Conservation (phyloP, 37 sponge, comb jelly and placozoan species). For the Cladorhizidae sp. region DNA sequence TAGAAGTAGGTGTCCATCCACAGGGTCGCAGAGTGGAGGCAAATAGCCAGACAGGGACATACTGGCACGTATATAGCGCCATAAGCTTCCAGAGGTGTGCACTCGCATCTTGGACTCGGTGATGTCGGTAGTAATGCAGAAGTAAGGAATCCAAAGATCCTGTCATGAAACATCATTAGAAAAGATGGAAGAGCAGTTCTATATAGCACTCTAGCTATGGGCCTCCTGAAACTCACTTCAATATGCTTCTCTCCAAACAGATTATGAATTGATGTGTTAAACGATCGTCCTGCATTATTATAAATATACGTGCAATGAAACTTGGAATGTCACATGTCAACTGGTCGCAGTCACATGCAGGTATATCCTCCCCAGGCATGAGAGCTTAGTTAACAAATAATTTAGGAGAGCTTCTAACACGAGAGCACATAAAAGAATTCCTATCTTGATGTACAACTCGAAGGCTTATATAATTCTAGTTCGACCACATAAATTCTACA, state of each 20-base stretch:
- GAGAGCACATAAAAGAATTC: too few relatives aligned
- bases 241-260: constrained; percentile 89
- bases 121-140: constrained; percentile 93
- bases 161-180: too few relatives aligned
- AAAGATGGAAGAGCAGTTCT: neutral
- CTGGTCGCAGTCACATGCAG: too few relatives aligned
- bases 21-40: constrained; percentile 97
- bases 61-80: constrained; percentile 95
- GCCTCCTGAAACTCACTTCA: constrained; percentile 64
- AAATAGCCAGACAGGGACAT: constrained; percentile 97
- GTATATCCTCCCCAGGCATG: too few relatives aligned
- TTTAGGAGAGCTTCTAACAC: too few relatives aligned
- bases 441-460: too few relatives aligned
- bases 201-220: neutral
- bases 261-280: constrained; percentile 60
- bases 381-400: too few relatives aligned
- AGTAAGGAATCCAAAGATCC: constrained; percentile 98
- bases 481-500: too few relatives aligned
- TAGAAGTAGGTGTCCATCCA: constrained; percentile 94
- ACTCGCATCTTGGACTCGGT: constrained; percentile 85
- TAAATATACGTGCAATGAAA: too few relatives aligned
- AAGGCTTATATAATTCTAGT: too few relatives aligned
- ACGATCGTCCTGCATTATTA: constrained; percentile 46
- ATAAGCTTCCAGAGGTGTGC: constrained; percentile 76
- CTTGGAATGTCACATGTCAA: too few relatives aligned